phyloP scores from a whole-genome alignment of 2,888 invertebrate genomes.

The Microctonus brassicae region DNA sequence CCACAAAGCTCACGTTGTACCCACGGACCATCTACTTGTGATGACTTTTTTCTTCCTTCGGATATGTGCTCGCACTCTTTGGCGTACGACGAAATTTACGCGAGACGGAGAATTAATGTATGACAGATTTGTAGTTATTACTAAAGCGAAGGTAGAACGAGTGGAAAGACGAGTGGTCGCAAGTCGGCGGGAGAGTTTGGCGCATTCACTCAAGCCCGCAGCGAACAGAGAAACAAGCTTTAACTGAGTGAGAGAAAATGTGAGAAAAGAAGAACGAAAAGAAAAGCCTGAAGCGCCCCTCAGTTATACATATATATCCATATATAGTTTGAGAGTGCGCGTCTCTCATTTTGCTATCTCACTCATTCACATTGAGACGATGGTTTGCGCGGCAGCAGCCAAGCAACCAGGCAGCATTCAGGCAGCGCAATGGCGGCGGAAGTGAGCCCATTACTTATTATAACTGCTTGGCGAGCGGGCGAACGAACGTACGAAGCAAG shows the following conservation, averaged over 20 bases:
- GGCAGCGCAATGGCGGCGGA: slow-evolving; percentile 63
- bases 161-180: slow-evolving; percentile 34
- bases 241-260: slow-evolving; percentile 27
- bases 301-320: slow-evolving; percentile 29
- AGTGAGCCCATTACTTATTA: slow-evolving; percentile 70
- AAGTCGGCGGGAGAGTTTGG: slow-evolving; percentile 4
- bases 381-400: slow-evolving; percentile 10
- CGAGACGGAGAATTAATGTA: slow-evolving; percentile 68
- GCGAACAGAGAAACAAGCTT: background rate
- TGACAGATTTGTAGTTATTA: slow-evolving; percentile 70
- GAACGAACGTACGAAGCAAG: slow-evolving; percentile 50
- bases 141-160: slow-evolving; percentile 52
- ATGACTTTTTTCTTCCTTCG: slow-evolving; percentile 64
- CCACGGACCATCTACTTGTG: slow-evolving; percentile 49
- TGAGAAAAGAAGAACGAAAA: slow-evolving; percentile 22
- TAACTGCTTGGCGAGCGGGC: slow-evolving; percentile 67
- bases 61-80: slow-evolving; percentile 8
- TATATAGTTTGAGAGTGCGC: slow-evolving; percentile 32
- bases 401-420: slow-evolving; percentile 47
- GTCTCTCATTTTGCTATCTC: slow-evolving; percentile 48
- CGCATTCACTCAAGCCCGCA: slow-evolving; percentile 15
- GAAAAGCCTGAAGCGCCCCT: slow-evolving; percentile 39
- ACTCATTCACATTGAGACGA: slow-evolving; percentile 23
- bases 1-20: background rate
- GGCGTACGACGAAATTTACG: slow-evolving; percentile 66